Evolutionary conservation across 2,797 vertebrate genomes (phyloP), one percentile per base, ranked within the genome.

Genomic region (Buceros bicornis): DNA sequence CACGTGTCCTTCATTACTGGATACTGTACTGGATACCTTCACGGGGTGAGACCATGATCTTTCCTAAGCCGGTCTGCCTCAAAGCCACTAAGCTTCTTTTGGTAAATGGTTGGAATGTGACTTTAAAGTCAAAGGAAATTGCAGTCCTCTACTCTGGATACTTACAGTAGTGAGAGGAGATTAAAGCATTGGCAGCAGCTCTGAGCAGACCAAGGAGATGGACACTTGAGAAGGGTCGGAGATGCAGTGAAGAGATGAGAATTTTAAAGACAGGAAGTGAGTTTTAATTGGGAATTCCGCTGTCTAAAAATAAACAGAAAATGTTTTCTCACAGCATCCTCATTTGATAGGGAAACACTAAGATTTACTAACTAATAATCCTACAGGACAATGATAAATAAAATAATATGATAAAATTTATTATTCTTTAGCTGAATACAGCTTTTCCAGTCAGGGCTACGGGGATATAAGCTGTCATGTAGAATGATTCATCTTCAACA

Each of bases 401-500:
- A 73, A 93, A 89, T 71, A 61, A 64, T 48, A 77, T n/a, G 13
- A 86, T 50, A 33, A 87, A 81, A 92, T 45, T 73, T 74, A 58
- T 67, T 94, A 24, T 74, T 91, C 43, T 90, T 89, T 53, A 47
- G n/a, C 15, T 78, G 54, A 47, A 76, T 71, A 25, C 8, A 73
- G 11, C 15, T 91, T 95, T 91, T 90, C 19, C 42, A 87, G 60
- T n/a, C 50, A 76, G 62, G 51, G 11, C 19, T 87, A 20, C 15
- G 54, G 28, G 43, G 62, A 87, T 84, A 57, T 31, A 83, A 95
- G 15, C 17, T 92, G 79, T 69, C 77, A 82, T 73, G 37, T 33
- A 77, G 91, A 88, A 91, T 45, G 3, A 91, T 95, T 96, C 80
- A 85, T 89, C 82, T 74, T 88, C 69, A 89, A 89, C 85, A 93